These are phyloP conservation scores for Drosophila yakuba DNA, from an alignment of 1,140 invertebrate genomes.

Conservation along the genomic window DNA sequence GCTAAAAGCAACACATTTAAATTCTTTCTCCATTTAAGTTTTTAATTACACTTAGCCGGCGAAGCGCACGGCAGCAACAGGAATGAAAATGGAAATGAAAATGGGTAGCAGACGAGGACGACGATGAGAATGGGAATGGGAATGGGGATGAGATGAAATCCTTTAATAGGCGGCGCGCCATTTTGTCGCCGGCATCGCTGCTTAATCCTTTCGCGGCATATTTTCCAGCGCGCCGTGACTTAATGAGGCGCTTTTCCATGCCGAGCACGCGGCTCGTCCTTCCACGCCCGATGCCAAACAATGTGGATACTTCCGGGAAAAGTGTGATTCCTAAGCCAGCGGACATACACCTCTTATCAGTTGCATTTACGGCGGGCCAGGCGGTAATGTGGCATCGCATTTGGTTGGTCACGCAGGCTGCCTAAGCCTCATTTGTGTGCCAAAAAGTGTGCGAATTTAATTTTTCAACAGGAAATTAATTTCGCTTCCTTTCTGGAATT, in stretches of 20 bases:
- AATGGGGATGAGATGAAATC: slow-evolving; percentile 29
- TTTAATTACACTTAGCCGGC: slow-evolving; percentile 69
- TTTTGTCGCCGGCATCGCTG: slow-evolving; percentile 47
- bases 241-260: slow-evolving; percentile 71
- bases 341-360: slow-evolving; percentile 34
- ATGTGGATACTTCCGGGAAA: slow-evolving; percentile 34
- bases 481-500: slow-evolving; percentile 6
- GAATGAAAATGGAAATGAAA: slow-evolving; percentile 24
- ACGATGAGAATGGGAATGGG: background rate
- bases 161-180: slow-evolving; percentile 66
- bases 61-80: slow-evolving; percentile 9
- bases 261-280: slow-evolving; percentile 49
- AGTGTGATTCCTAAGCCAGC: slow-evolving; percentile 46
- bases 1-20: slow-evolving; percentile 60
- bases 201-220: slow-evolving; percentile 78
- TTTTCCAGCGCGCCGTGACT: slow-evolving; percentile 62
- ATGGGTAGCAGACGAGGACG: slow-evolving; percentile 4
- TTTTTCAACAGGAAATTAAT: slow-evolving; percentile 43
- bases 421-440: background rate
- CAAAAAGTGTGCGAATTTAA: slow-evolving; percentile 15
- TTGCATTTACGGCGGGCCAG: slow-evolving; percentile 31
- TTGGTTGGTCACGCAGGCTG: slow-evolving; percentile 9
- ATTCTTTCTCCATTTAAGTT: slow-evolving; percentile 65
- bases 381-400: slow-evolving; percentile 14
- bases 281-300: slow-evolving; percentile 45